Evolutionary conservation across 2,113 vertebrate species (phyloP), one percentile per base, ranked within the genome.

Genomic region (Malurus cyaneus): DNA sequence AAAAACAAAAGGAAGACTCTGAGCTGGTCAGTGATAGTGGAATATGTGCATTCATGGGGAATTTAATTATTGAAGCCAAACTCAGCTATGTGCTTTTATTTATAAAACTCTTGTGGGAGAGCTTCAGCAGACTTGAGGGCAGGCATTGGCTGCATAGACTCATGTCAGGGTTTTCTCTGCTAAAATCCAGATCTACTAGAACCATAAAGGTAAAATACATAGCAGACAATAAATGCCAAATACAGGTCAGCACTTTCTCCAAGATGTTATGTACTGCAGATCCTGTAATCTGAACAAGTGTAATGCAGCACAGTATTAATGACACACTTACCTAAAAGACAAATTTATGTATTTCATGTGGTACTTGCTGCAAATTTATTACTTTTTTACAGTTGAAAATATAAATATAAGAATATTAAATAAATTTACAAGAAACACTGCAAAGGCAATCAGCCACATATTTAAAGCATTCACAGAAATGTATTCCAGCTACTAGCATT

Each of bases 391-490:
- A 97, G 53, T 61, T 96, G 94, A 97, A 97, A 96, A 96, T 92
- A 97, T 97, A 98, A 98, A 98, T 97, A 98, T 71, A 96, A 86
- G 91, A 96, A 93, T 94, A 96, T 98, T 97, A 98, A 97, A 98
- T 97, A 98, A 94, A 94, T 89, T 86, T 91, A 96, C 87, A 97
- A 92, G 88, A 94, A 96, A 96, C 87, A 96, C 79, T 93, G 85
- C 89, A 94, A 97, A 97, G 93, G 90, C 92, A 93, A 94, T 92
- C 80, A 93, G 60, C 60, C 86, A 78, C 93, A 91, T 2, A 85
- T 56, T 87, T 77, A 83, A 93, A 96, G 92, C 95, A 89, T 81
- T 97, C 95, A 97, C 88, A 97, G 81, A 98, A 96, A 94, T 62
- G 34, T 77, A 92, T 88, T 91, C 67, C 89, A 62, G 84, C 77